Base-by-base conservation (phyloP, 1,140 invertebrate genomes). In the Pogonognathellus flavescens region DNA sequence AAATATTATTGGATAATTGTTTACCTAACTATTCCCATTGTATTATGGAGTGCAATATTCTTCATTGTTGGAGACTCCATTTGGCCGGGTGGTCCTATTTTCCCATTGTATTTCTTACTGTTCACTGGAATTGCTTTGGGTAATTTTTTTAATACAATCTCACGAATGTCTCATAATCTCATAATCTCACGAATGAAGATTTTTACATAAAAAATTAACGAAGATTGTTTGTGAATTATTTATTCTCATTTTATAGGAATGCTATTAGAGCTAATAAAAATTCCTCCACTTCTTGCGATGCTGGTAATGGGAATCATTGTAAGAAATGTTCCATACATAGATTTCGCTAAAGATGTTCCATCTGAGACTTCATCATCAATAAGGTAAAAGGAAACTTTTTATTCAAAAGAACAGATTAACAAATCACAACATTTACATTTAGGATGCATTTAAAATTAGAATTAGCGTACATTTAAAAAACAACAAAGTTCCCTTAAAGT, bases 331-430 rank as follows among this genome's bases (percentile, higher is more conserved):
- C 86, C 88, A 1, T 84, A 84, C 18, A 60, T 88, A 49, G 86
- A 86, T 20, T 55, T 87, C n/a, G 85, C 53, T 13, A 62, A 81
- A 84, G 49, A 87, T 83, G 62, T 87, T 18, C 22, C 76, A 7
- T 83, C 87, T 16, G 50, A 2, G 22, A 62, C 86, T 18, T 86
- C 88, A 8, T 50, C 88, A 18, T 84, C 86, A 92, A 93, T 82
- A 91, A 96, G 97, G 86, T 87, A 84, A 4, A 72, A n/a, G n/a
- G n/a, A n/a, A n/a, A n/a, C n/a, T n/a, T n/a, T n/a, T n/a, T n/a
- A n/a, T n/a, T n/a, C n/a, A n/a, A n/a, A n/a, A n/a, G n/a, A n/a
- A n/a, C n/a, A n/a, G n/a, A n/a, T n/a, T n/a, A n/a, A n/a, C n/a
- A n/a, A n/a, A n/a, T n/a, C n/a, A n/a, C n/a, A n/a, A n/a, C n/a